Conservation (phyloP, 2,888 invertebrate species). For the Drosophila phalerata region DNA sequence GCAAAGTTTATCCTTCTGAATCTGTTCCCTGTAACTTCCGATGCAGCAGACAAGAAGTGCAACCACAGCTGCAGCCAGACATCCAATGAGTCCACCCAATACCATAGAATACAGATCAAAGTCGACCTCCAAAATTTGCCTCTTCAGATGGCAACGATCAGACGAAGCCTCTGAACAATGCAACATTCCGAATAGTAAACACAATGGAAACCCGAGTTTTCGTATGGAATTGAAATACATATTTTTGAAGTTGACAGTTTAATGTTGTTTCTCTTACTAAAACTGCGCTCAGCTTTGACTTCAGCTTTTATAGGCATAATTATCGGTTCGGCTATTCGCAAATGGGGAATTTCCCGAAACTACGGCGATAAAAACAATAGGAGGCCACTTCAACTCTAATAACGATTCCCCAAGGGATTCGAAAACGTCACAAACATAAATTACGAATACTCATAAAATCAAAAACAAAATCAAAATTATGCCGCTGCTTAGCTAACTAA, state of each 20-base stretch:
- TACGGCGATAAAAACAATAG: not conserved
- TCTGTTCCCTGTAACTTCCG: not conserved
- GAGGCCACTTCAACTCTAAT: not conserved
- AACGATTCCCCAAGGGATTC: not conserved
- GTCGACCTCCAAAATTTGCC: not conserved
- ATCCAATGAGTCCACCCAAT: constrained; percentile 1
- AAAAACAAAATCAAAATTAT: constrained; percentile 20
- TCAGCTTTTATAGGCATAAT: constrained; percentile 8
- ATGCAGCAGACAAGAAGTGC: not conserved
- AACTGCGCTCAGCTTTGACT: not conserved
- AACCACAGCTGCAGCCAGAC: not conserved
- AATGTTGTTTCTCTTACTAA: not conserved
- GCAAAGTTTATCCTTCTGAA: not conserved
- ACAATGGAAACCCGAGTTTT: not conserved
- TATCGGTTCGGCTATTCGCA: not conserved
- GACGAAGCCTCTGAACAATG: not conserved
- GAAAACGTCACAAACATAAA: not conserved
- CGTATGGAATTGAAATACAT: not conserved
- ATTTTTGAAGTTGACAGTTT: not conserved
- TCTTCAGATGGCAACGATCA: too few relatives aligned
- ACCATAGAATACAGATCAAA: not conserved
- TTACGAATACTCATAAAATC: constrained; percentile 21
- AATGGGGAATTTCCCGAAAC: not conserved
- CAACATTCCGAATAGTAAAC: not conserved
- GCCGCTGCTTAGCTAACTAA: constrained; percentile 14